These are phyloP conservation scores for Anguilla anguilla DNA, from an alignment of 2,797 vertebrate genomes.

Conservation along the genomic window DNA sequence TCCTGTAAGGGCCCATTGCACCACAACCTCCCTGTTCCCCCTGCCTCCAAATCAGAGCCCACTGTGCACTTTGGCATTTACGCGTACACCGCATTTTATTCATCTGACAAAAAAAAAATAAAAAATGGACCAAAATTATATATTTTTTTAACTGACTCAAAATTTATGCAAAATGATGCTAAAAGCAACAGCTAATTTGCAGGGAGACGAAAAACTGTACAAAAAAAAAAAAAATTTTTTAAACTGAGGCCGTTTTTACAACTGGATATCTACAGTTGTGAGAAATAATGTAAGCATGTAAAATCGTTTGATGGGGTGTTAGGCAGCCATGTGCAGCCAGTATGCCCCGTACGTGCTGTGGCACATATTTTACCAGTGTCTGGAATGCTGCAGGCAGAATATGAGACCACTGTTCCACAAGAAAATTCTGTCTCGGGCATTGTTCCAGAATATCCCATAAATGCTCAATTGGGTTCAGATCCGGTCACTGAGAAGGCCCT, in stretches of 20 bases:
- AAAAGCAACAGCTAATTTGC: neutral
- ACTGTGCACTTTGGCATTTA: neutral
- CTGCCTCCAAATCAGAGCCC: neutral
- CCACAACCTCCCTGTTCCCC: slow-evolving; percentile 18
- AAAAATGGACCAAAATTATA: neutral
- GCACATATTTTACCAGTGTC: neutral
- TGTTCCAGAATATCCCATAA: neutral
- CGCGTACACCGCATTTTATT: neutral
- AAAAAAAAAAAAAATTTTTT: neutral
- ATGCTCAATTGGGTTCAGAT: neutral
- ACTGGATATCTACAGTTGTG: neutral
- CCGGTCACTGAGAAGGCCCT: neutral
- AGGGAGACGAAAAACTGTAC: neutral
- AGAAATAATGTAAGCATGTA: neutral
- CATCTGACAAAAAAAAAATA: neutral
- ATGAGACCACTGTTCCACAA: neutral
- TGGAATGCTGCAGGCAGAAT: neutral
- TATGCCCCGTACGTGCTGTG: neutral
- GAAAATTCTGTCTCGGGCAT: neutral
- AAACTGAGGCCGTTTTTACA: neutral
- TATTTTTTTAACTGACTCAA: neutral
- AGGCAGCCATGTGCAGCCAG: neutral
- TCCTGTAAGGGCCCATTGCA: slow-evolving; percentile 6
- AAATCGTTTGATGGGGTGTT: neutral
- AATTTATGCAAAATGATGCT: neutral